Evolutionary conservation across 1,140 invertebrate species (phyloP), one percentile per base, ranked within the genome.

Genomic region (Drosophila watanabei): DNA sequence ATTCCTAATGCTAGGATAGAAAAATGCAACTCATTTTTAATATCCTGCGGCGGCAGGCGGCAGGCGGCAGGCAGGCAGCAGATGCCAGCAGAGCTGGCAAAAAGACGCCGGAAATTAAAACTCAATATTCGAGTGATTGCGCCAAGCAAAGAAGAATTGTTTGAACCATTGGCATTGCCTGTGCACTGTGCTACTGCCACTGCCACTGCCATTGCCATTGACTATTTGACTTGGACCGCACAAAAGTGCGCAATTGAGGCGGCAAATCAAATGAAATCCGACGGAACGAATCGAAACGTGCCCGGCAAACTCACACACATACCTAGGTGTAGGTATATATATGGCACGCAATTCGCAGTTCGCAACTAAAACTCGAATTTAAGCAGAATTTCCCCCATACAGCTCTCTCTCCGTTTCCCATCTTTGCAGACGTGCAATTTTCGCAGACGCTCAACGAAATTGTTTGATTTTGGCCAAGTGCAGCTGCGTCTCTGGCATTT

Each of bases 181-280:
- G 48, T 57, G 49, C 39, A 24, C 24, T 24, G 24, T 24, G 24
- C n/a, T 56, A 64, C 11, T 28, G 37, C 11, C 59, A 48, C 10
- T 54, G 69, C 63, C 54, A 81, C 14, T 71, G 79, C 79, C 54
- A 82, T 18, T 85, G 52, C 58, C 73, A 70, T 73, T 60, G 77
- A 79, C 77, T 79, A 78, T 89, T 88, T 89, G 85, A 88, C 85
- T 85, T 89, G 73, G 66, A 81, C 73, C 78, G 79, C 78, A 89
- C 75, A 85, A 88, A 88, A 89, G 85, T 90, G 86, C 79, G 85
- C 85, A 89, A 89, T 90, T 89, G 85, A 89, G 82, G 81, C 86
- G 82, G 85, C 85, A 89, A 89, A 89, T 89, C 85, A 89, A 89
- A 89, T 89, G 82, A 90, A 89, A 89, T 79, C 81, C 85, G 84